Evolutionary conservation across 2,888 invertebrate genomes (phyloP).

Genomic region (Orthonevra nobilis): DNA sequence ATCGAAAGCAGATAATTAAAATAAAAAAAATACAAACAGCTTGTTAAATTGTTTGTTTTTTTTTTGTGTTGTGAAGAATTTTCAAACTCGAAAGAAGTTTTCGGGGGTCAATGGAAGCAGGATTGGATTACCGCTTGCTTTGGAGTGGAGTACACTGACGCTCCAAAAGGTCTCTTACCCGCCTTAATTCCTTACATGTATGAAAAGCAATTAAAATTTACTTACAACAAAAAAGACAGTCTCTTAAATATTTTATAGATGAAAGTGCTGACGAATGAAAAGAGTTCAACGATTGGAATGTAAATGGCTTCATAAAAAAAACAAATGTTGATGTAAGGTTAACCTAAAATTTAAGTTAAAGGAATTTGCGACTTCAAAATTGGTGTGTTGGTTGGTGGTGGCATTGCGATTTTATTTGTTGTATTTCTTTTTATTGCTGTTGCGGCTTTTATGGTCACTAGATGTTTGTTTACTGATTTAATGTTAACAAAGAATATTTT

Average conservation of each 20-base stretch:
- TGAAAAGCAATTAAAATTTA: conserved; percentile 46
- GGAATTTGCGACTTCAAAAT: conserved; percentile 61
- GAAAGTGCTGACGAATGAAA: conserved; percentile 31
- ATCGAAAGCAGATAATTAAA: conserved; percentile 24
- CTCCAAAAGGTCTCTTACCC: conserved; percentile 9
- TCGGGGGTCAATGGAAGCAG: too few relatives aligned
- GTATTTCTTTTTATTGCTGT: conserved; percentile 14
- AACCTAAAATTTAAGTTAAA: conserved; percentile 56
- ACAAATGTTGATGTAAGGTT: conserved; percentile 26
- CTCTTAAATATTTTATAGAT: conserved; percentile 53
- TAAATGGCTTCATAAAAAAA: conserved; percentile 64
- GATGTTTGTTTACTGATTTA: conserved; percentile 53
- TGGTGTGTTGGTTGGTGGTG: too few relatives aligned
- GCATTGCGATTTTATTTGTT: conserved; percentile 21
- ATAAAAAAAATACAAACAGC: too few relatives aligned
- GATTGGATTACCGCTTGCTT: too few relatives aligned
- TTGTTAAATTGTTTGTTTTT: not conserved
- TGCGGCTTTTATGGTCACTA: conserved; percentile 52
- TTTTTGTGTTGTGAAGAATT: not conserved
- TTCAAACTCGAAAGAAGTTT: too few relatives aligned
- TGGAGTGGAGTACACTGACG: too few relatives aligned
- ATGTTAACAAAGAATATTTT: conserved; percentile 43
- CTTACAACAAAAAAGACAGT: conserved; percentile 19
- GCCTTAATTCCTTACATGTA: conserved; percentile 32
- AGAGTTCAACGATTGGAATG: conserved; percentile 45